Conservation (phyloP, 2,113 vertebrate species). For the Microtus montanus region DNA sequence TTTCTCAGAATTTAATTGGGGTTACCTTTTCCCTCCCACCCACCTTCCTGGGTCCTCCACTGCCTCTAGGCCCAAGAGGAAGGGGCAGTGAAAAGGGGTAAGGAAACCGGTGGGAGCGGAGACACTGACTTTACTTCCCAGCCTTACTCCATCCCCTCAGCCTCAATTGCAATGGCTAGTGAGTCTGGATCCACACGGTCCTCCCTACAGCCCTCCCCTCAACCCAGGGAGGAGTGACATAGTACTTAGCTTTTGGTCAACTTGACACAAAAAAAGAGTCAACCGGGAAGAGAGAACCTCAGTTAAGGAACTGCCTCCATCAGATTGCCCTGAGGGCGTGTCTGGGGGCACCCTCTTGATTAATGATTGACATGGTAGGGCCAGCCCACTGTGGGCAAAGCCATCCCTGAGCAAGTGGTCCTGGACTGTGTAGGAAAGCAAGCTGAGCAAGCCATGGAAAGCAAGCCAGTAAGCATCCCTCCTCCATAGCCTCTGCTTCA, state of each 20-base stretch:
- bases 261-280: background rate
- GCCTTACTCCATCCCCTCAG: background rate
- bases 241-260: background rate
- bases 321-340: background rate
- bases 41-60: background rate
- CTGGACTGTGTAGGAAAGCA: background rate
- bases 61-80: background rate
- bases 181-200: background rate
- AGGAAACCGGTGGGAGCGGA: background rate
- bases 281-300: background rate
- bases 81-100: background rate
- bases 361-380: background rate
- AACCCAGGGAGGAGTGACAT: background rate
- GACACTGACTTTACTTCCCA: background rate
- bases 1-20: constrained; percentile 11
- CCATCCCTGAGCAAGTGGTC: background rate
- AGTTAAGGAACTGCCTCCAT: background rate
- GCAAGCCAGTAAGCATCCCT: background rate
- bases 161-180: background rate
- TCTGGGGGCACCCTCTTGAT: background rate
- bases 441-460: background rate
- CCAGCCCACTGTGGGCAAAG: background rate
- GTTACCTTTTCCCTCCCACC: background rate
- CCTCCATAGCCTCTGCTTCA: background rate
- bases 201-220: background rate